Evolutionary conservation across 2,797 vertebrate genomes (phyloP).

Genomic region (Psittacula derbiana): DNA sequence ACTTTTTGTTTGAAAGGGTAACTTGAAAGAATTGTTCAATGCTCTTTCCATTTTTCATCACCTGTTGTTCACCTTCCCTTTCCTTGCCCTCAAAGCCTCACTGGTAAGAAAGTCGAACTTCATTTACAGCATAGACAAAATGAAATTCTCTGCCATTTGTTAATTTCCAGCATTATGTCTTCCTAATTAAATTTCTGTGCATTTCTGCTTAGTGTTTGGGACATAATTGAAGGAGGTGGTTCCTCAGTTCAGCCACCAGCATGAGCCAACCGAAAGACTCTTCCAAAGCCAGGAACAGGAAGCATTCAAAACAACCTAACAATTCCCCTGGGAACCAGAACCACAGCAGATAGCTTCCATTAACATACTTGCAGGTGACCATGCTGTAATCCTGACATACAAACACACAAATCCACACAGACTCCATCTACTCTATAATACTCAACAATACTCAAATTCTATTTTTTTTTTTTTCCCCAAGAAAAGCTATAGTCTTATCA

Average conservation of each 20-base stretch:
- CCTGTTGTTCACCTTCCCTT: not conserved
- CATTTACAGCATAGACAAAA: not conserved
- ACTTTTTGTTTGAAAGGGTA: not conserved
- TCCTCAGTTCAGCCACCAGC: not conserved
- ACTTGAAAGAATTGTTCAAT: not conserved
- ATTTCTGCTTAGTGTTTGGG: slow-evolving; percentile 4
- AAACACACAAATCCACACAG: not conserved
- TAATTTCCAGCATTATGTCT: not conserved
- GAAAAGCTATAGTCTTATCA: not conserved
- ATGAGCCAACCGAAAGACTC: not conserved
- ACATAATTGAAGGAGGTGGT: not conserved
- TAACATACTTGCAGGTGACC: not conserved
- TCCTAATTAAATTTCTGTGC: slow-evolving; percentile 12
- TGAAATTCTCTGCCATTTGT: not conserved
- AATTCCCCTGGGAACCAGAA: not conserved
- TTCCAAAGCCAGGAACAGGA: not conserved
- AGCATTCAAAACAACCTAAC: not conserved
- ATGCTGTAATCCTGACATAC: not conserved
- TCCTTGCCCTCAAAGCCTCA: not conserved
- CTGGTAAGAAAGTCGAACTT: not conserved
- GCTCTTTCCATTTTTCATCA: not conserved
- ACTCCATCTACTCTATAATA: not conserved
- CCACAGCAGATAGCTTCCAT: not conserved
- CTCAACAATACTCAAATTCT: not conserved
- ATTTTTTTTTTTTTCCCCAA: not conserved